Percentiles rank a stretch among this genome's conserved stretches.
Conservation (phyloP, 2,888 invertebrate species). For the Agrochola circellaris region DNA sequence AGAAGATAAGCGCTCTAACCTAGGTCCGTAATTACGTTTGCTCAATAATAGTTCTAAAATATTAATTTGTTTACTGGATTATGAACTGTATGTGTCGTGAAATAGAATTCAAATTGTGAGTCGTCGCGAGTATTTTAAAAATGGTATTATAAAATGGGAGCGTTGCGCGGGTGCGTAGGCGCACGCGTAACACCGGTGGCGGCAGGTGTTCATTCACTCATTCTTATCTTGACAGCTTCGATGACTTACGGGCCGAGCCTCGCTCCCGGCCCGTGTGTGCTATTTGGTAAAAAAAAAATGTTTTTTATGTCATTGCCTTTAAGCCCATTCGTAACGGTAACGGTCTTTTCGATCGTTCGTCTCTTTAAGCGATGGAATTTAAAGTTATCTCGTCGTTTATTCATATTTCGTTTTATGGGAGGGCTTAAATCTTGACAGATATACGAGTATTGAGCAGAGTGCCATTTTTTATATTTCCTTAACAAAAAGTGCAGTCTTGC, state of each 20-base stretch:
- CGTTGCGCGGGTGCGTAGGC: constrained; percentile 82
- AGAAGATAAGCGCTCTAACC: constrained; percentile 84
- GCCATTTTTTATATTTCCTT: constrained; percentile 61
- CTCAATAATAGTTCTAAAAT: constrained; percentile 76
- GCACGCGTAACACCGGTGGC: constrained; percentile 89
- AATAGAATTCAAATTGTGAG: constrained; percentile 71
- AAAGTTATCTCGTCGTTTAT: constrained; percentile 81
- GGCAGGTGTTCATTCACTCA: constrained; percentile 90
- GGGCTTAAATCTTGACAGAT: constrained; percentile 82
- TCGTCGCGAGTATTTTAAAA: constrained; percentile 69
- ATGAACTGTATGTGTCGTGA: constrained; percentile 71
- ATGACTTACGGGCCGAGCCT: constrained; percentile 87
- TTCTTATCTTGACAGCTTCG: constrained; percentile 90
- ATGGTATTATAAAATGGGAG: constrained; percentile 75
- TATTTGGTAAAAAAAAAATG: constrained; percentile 83
- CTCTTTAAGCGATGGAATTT: constrained; percentile 80
- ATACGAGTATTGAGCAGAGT: constrained; percentile 71
- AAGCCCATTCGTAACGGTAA: constrained; percentile 90
- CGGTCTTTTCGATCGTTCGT: constrained; percentile 83
- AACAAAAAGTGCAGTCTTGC: constrained; percentile 61
- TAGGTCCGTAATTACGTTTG: constrained; percentile 78
- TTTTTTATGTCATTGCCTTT: constrained; percentile 85
- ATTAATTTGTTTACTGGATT: constrained; percentile 65
- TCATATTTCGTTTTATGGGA: constrained; percentile 78
- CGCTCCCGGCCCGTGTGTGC: constrained; percentile 83